These are phyloP conservation scores for Smithornis capensis DNA, from an alignment of 2,113 vertebrate genomes.

Conservation along the genomic window DNA sequence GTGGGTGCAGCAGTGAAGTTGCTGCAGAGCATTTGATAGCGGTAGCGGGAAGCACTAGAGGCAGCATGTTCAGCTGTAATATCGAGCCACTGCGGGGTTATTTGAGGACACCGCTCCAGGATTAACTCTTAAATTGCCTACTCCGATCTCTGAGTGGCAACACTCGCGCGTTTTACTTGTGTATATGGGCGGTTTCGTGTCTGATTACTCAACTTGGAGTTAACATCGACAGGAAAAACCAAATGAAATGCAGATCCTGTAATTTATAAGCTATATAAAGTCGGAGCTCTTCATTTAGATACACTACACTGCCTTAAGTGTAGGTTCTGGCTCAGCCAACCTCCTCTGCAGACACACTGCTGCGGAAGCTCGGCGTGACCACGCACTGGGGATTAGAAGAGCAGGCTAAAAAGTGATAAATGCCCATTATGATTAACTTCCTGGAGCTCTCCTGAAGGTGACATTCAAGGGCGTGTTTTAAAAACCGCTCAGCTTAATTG, in stretches of 20 bases:
- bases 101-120: conserved; percentile 44
- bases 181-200: not conserved
- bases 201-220: not conserved
- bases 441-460: conserved; percentile 19
- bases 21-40: conserved; percentile 27
- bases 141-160: not conserved
- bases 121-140: conserved; percentile 51
- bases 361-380: not conserved
- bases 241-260: not conserved
- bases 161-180: not conserved
- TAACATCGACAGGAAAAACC: not conserved
- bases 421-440: not conserved
- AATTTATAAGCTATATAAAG: conserved; percentile 30
- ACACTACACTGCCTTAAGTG: not conserved
- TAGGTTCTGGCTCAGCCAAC: not conserved
- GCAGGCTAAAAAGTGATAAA: not conserved
- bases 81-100: conserved; percentile 12
- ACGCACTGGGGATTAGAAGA: not conserved
- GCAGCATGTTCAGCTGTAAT: conserved; percentile 44
- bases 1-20: not conserved
- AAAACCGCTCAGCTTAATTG: not conserved
- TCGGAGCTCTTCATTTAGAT: not conserved
- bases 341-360: not conserved
- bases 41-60: conserved; percentile 46
- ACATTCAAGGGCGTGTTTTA: not conserved